phyloP scores from a whole-genome alignment of 2,113 vertebrate genomes.

The Uria lomvia region DNA sequence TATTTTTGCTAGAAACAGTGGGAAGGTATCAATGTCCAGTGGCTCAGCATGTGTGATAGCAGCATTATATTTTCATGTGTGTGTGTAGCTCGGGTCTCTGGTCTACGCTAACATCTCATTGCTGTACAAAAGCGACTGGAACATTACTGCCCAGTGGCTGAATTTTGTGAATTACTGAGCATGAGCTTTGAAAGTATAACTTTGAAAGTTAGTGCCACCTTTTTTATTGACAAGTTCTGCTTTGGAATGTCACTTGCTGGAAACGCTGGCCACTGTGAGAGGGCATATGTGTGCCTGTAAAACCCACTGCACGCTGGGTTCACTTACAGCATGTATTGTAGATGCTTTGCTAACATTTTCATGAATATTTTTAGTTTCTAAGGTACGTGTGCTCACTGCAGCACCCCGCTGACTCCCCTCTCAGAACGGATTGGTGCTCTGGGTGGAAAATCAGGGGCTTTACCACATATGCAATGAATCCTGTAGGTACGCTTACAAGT shows the following conservation, averaged over 20 bases:
- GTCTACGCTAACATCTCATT: rapidly evolving
- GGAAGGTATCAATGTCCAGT: not conserved
- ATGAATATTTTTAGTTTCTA: not conserved
- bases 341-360: not conserved
- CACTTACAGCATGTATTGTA: not conserved
- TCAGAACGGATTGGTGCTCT: not conserved
- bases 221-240: not conserved
- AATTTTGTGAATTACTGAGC: not conserved
- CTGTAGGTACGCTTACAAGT: rapidly evolving
- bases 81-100: not conserved
- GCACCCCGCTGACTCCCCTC: not conserved
- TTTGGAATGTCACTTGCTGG: not conserved
- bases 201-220: not conserved
- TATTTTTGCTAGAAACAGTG: not conserved
- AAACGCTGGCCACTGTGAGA: not conserved
- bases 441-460: not conserved
- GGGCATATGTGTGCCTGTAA: not conserved
- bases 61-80: not conserved
- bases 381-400: not conserved
- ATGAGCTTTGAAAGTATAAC: not conserved
- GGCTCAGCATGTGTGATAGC: not conserved
- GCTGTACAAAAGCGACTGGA: not conserved
- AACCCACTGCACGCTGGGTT: not conserved
- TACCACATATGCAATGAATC: not conserved
- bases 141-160: not conserved